Percentiles rank a stretch among this genome's conserved stretches.
Evolutionary conservation across 2,797 vertebrate species (phyloP).

Genomic region (Salarias fasciatus): DNA sequence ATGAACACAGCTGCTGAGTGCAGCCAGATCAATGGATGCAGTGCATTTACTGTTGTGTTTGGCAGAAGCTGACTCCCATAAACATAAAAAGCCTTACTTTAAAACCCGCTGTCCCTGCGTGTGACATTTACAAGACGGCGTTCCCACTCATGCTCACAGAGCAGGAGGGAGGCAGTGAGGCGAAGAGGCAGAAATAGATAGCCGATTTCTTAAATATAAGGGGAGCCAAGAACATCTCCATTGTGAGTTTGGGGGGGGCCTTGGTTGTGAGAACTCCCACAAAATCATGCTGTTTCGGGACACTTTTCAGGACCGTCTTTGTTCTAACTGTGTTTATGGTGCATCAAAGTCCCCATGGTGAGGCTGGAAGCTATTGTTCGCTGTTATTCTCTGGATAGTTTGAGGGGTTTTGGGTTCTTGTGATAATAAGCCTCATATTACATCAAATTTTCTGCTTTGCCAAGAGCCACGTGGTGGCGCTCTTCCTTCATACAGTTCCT

Average conservation of each 20-base stretch:
- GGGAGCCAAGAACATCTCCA: constrained; percentile 45
- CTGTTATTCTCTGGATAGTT: constrained; percentile 55
- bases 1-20: too few species aligned
- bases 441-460: too few species aligned
- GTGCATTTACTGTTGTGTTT: neutral
- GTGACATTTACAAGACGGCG: constrained; percentile 9
- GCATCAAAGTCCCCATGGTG: constrained; percentile 21
- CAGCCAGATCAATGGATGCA: constrained; percentile 14
- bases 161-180: constrained; percentile 22
- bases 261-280: constrained; percentile 35
- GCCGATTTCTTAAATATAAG: constrained; percentile 32
- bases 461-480: constrained; percentile 7
- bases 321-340: constrained; percentile 29
- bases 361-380: constrained; percentile 38
- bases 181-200: constrained; percentile 31
- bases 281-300: constrained; percentile 37
- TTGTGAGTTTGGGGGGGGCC: constrained; percentile 14
- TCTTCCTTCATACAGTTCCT: constrained; percentile 10
- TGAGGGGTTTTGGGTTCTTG: constrained; percentile 25
- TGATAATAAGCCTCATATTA: constrained; percentile 31
- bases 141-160: constrained; percentile 29
- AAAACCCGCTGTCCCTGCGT: neutral
- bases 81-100: constrained; percentile 4
- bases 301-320: constrained; percentile 37
- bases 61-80: neutral